Evolutionary conservation across 2,113 vertebrate genomes (phyloP).

Genomic region (Pterocles burchelli): DNA sequence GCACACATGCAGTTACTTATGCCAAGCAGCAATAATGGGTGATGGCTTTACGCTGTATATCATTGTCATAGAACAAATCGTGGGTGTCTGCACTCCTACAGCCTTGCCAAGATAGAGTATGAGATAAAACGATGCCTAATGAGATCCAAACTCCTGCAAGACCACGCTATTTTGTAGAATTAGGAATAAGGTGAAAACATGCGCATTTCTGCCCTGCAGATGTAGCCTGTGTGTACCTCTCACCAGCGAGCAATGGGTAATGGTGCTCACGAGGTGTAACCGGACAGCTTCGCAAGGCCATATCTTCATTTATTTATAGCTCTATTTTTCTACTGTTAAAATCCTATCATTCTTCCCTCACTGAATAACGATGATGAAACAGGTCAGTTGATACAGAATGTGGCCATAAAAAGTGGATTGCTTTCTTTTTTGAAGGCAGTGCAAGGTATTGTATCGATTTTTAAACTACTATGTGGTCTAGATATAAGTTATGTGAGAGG

Average conservation of each 20-base stretch:
- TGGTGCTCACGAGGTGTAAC: rapidly evolving
- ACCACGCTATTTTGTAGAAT: not conserved
- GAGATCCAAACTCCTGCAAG: not conserved
- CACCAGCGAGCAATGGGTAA: not conserved
- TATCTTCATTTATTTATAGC: not conserved
- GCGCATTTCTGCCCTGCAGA: not conserved
- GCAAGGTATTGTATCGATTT: not conserved
- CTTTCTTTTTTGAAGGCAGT: not conserved
- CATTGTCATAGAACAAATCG: not conserved
- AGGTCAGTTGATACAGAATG: not conserved
- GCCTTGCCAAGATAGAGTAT: not conserved
- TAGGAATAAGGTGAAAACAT: not conserved
- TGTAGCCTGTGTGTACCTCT: not conserved
- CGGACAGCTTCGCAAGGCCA: not conserved
- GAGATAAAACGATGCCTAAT: not conserved
- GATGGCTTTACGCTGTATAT: not conserved
- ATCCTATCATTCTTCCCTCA: not conserved
- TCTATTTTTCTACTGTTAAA: not conserved
- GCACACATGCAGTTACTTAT: not conserved
- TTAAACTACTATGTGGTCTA: not conserved
- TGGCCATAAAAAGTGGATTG: not conserved
- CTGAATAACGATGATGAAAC: not conserved
- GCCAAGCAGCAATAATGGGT: not conserved
- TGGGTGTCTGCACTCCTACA: not conserved
- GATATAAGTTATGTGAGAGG: not conserved